Conservation (phyloP, 1,140 invertebrate genomes). For the Sminthurinus signatus region DNA sequence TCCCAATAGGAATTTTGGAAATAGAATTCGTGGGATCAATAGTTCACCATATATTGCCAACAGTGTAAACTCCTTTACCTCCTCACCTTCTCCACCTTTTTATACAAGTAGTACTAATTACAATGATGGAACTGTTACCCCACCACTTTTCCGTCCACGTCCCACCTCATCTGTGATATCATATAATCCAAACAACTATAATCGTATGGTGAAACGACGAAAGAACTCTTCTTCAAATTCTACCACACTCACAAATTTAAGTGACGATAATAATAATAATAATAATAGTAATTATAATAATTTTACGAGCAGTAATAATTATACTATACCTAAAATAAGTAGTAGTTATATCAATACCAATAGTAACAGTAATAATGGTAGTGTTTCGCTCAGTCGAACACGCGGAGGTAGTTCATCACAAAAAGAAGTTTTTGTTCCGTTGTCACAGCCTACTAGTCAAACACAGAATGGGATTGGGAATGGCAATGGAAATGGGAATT, state of each 20-base stretch:
- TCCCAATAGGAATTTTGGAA: constrained; percentile 6
- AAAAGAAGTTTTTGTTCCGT: no score
- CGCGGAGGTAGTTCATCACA: no score
- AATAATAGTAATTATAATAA: background rate
- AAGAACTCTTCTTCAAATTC: constrained; percentile 9
- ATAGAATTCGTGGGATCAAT: constrained; percentile 7
- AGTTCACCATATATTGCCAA: constrained; percentile 1
- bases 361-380: background rate
- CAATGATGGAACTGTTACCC: background rate
- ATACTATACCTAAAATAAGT: background rate
- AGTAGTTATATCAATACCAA: background rate
- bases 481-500: no score
- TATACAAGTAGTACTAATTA: constrained; percentile 3
- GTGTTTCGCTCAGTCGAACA: no score
- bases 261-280: background rate
- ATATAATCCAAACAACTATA: constrained; percentile 31
- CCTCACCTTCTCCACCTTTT: background rate
- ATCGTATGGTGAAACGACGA: constrained; percentile 27
- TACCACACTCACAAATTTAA: background rate
- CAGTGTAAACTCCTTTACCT: background rate
- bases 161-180: constrained; percentile 35
- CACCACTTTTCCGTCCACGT: constrained; percentile 26
- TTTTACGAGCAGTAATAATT: background rate
- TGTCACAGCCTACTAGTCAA: constrained; percentile 3
- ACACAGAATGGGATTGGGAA: no score